These are phyloP conservation scores for Oscheius sp. DNA, from an alignment of 2,888 invertebrate species.

Conservation along the genomic window DNA sequence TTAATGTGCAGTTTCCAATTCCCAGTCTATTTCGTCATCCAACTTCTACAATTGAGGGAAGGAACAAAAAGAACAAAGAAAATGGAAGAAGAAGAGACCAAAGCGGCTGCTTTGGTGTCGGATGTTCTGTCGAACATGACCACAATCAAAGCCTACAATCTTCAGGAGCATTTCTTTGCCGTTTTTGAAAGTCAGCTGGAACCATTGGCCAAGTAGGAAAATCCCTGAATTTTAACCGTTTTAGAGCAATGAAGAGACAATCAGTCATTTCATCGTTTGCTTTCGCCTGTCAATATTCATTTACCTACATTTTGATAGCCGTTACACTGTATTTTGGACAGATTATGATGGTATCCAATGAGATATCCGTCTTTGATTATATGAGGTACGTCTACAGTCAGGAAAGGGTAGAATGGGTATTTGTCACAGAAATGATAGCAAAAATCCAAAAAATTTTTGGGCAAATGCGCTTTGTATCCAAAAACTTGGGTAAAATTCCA, in stretches of 20 bases:
- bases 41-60: constrained; percentile 61
- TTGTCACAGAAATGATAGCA: too few species aligned
- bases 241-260: constrained; percentile 69
- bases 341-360: constrained; percentile 68
- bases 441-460: too few species aligned
- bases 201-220: not conserved
- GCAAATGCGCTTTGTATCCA: too few species aligned
- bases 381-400: constrained; percentile 60
- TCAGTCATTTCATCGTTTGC: constrained; percentile 68
- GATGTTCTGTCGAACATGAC: constrained; percentile 70
- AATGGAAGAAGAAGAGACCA: constrained; percentile 72
- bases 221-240: constrained; percentile 16
- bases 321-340: constrained; percentile 64
- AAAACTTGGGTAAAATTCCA: too few species aligned
- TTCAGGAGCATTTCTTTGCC: constrained; percentile 67
- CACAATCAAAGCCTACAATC: constrained; percentile 70
- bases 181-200: constrained; percentile 64
- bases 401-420: too few species aligned
- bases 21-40: constrained; percentile 69
- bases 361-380: constrained; percentile 69
- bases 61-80: constrained; percentile 61
- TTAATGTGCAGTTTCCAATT: constrained; percentile 70
- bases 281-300: constrained; percentile 69
- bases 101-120: constrained; percentile 66
- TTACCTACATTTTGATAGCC: constrained; percentile 70